Evolutionary conservation across 2,888 invertebrate species (phyloP).

Genomic region (Acronicta psi): DNA sequence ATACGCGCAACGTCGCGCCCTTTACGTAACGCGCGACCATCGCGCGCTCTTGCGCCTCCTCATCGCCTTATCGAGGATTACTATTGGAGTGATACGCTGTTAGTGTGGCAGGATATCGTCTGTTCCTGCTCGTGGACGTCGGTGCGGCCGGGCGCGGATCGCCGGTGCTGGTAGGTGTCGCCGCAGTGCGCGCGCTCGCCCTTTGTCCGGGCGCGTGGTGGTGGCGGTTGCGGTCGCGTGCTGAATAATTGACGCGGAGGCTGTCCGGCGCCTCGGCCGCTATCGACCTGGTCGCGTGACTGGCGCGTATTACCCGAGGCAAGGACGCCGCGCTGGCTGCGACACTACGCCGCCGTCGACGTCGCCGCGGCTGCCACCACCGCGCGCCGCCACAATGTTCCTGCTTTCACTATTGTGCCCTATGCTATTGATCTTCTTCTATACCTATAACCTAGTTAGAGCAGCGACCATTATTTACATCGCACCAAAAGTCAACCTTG

Average conservation of each 20-base stretch:
- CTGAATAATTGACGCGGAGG: slow-evolving; percentile 86
- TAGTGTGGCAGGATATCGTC: slow-evolving; percentile 66
- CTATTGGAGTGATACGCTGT: slow-evolving; percentile 74
- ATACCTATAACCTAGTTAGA: slow-evolving; percentile 50
- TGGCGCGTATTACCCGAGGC: slow-evolving; percentile 79
- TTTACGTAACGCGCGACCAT: slow-evolving; percentile 87
- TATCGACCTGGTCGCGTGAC: slow-evolving; percentile 88
- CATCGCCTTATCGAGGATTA: slow-evolving; percentile 63
- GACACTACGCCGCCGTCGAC: slow-evolving; percentile 72
- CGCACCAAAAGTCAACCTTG: slow-evolving; percentile 13
- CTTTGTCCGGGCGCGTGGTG: slow-evolving; percentile 79
- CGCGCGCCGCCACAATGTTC: slow-evolving; percentile 63
- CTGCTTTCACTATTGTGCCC: slow-evolving; percentile 58
- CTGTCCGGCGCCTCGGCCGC: slow-evolving; percentile 84
- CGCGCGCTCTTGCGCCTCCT: slow-evolving; percentile 66
- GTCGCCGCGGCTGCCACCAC: slow-evolving; percentile 67
- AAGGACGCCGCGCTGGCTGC: slow-evolving; percentile 87
- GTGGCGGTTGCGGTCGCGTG: slow-evolving; percentile 77
- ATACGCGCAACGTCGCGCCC: slow-evolving; percentile 82
- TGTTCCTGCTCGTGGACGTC: slow-evolving; percentile 62
- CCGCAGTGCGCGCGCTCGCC: slow-evolving; percentile 76
- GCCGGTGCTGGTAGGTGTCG: slow-evolving; percentile 83
- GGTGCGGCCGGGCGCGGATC: slow-evolving; percentile 67
- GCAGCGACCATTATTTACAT: slow-evolving; percentile 45
- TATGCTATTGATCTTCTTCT: slow-evolving; percentile 43